Evolutionary conservation across 2,113 vertebrate species (phyloP).

Genomic region (Heptranchias perlo): DNA sequence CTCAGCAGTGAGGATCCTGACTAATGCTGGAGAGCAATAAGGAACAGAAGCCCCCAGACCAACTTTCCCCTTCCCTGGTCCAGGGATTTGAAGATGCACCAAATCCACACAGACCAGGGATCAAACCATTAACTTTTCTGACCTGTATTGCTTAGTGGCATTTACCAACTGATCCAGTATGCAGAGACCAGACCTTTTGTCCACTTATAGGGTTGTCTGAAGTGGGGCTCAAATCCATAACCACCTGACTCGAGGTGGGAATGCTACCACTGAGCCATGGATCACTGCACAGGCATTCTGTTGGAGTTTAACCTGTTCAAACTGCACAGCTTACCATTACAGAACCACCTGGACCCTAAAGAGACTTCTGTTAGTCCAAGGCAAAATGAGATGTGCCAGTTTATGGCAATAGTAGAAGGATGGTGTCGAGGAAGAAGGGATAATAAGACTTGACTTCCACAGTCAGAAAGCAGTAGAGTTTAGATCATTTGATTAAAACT

Average conservation of each 20-base stretch:
- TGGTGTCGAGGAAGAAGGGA: neutral
- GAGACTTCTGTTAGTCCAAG: neutral
- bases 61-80: neutral
- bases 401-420: neutral
- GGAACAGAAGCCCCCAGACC: neutral
- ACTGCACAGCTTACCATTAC: neutral
- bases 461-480: neutral
- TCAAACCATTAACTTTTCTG: neutral
- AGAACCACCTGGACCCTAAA: neutral
- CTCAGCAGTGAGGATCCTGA: neutral
- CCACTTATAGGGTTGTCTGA: neutral
- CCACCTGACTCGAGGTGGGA: neutral
- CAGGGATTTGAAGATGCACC: neutral
- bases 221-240: neutral
- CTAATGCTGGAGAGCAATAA: neutral
- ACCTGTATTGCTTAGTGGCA: neutral
- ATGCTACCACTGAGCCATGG: neutral
- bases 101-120: neutral
- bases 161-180: neutral
- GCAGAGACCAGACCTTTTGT: neutral
- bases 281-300: neutral
- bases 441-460: too few relatives aligned
- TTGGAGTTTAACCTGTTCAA: neutral
- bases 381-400: neutral
- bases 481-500: neutral